Evolutionary conservation across 2,113 vertebrate genomes (phyloP).

Genomic region (Sclerurus mexicanus): DNA sequence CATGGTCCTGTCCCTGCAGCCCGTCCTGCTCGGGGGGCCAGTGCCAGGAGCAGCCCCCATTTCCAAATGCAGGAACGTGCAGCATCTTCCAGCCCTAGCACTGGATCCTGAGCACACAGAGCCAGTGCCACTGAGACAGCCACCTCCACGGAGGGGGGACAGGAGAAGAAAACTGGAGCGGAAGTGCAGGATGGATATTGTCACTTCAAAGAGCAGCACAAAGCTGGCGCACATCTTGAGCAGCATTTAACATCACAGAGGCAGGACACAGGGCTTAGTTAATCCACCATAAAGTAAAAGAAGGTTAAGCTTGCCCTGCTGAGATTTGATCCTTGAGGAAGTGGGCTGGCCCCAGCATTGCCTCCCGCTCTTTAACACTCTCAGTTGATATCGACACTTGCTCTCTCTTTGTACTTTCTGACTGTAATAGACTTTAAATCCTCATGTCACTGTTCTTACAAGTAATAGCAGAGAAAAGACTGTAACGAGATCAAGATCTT

Average conservation of each 20-base stretch:
- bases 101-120: neutral
- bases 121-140: neutral
- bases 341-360: neutral
- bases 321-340: neutral
- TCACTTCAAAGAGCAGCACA: neutral
- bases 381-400: neutral
- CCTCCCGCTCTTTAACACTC: neutral
- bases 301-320: neutral
- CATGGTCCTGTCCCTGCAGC: neutral
- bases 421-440: neutral
- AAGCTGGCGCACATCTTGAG: neutral
- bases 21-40: neutral
- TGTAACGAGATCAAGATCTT: slow-evolving; percentile 49
- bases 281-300: neutral
- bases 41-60: neutral
- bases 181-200: neutral
- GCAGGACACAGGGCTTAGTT: neutral
- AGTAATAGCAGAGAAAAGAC: neutral
- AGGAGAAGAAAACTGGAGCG: neutral
- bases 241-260: neutral
- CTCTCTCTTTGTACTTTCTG: neutral
- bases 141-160: accelerated
- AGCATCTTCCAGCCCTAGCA: neutral
- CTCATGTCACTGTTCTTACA: neutral
- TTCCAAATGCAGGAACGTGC: neutral